These are phyloP conservation scores for Meloidogyne hapla DNA, from an alignment of 1,140 invertebrate genomes.

Conservation along the genomic window DNA sequence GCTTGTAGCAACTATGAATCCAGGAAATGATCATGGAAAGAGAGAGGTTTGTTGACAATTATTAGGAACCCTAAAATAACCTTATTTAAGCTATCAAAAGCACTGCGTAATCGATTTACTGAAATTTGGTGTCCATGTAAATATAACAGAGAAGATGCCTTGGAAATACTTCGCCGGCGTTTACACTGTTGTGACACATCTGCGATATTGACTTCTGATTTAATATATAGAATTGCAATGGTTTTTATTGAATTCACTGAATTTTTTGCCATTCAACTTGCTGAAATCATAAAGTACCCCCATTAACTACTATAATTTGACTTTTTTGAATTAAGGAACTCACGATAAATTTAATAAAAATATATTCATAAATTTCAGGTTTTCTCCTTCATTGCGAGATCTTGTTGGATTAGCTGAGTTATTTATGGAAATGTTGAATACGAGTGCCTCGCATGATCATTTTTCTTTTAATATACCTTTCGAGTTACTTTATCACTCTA, in stretches of 20 bases:
- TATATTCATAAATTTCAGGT: constrained; percentile 52
- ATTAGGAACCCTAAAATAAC: constrained; percentile 9
- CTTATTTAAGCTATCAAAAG: constrained; percentile 78
- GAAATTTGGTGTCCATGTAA: constrained; percentile 94
- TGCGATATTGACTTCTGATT: neutral
- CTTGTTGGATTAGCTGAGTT: constrained; percentile 88
- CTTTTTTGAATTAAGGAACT: constrained; percentile 24
- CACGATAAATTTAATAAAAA: too few relatives aligned
- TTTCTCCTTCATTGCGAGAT: constrained; percentile 81
- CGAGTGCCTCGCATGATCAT: neutral
- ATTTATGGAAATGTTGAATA: constrained; percentile 70
- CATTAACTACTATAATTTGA: neutral
- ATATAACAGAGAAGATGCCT: constrained; percentile 73
- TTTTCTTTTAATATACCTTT: constrained; percentile 23
- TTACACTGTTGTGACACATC: constrained; percentile 5
- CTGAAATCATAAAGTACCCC: constrained; percentile 25
- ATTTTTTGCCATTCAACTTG: constrained; percentile 27
- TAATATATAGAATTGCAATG: constrained; percentile 1
- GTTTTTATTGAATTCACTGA: constrained; percentile 27
- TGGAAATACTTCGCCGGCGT: constrained; percentile 70
- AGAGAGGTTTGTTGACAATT: constrained; percentile 75
- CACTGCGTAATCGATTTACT: constrained; percentile 92
- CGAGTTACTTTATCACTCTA: constrained; percentile 77
- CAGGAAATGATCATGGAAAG: constrained; percentile 97
- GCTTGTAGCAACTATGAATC: constrained; percentile 98